Evolutionary conservation across 2,797 vertebrate genomes (phyloP).

Genomic region (Takifugu rubripes): DNA sequence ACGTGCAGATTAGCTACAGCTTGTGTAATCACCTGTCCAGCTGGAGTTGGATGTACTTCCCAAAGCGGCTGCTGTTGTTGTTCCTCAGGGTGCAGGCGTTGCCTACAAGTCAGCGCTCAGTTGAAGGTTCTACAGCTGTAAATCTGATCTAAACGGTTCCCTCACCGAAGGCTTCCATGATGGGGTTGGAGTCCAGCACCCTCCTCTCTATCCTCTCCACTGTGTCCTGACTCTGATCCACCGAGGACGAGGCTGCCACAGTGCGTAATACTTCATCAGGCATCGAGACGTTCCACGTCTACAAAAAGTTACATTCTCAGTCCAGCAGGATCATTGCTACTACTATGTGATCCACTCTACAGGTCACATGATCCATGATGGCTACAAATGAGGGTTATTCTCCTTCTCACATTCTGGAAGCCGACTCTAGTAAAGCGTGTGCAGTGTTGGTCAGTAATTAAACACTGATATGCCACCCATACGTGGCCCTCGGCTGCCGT

Average conservation of each 20-base stretch:
- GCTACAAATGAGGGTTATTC: not conserved
- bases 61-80: constrained; percentile 96
- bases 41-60: constrained; percentile 98
- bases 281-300: constrained; percentile 99
- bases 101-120: constrained; percentile 65
- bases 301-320: constrained; percentile 28
- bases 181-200: constrained; percentile 95
- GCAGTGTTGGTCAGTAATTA: not conserved
- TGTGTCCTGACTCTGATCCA: constrained; percentile 72
- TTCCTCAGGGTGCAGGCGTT: constrained; percentile 93
- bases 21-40: constrained; percentile 81
- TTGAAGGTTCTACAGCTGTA: constrained; percentile 1
- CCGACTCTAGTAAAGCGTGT: not conserved
- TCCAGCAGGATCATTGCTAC: not conserved
- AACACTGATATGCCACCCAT: too few relatives aligned
- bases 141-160: not conserved
- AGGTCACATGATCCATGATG: not conserved
- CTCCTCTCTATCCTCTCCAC: constrained; percentile 91
- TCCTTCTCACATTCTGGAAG: constrained; percentile 3
- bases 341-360: not conserved
- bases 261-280: constrained; percentile 98
- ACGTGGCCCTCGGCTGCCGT: too few relatives aligned
- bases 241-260: constrained; percentile 80
- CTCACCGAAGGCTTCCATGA: constrained; percentile 98
- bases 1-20: not conserved